These are phyloP conservation scores for Lasioglossum pauxillum DNA, from an alignment of 2,888 invertebrate genomes.

Conservation along the genomic window DNA sequence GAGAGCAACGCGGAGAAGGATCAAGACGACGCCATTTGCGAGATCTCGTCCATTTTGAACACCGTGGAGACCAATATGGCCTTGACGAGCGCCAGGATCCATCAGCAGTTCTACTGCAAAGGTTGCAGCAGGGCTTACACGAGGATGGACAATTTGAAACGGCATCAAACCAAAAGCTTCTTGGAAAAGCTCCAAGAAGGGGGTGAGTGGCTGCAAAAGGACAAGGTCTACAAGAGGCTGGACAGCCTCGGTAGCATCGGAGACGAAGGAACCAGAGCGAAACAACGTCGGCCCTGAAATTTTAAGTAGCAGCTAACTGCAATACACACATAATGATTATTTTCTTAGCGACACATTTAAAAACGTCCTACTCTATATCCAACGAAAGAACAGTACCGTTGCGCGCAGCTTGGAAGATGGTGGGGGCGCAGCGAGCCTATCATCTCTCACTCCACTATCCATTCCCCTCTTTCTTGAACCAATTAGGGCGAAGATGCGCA, in stretches of 20 bases:
- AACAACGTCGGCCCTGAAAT: neutral
- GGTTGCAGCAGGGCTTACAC: slow-evolving; percentile 82
- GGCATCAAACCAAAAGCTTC: slow-evolving; percentile 82
- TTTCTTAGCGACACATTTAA: too few species aligned
- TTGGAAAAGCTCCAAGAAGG: slow-evolving; percentile 74
- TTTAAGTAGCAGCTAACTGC: too few species aligned
- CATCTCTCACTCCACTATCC: too few species aligned
- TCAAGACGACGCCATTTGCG: slow-evolving; percentile 64
- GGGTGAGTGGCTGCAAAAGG: slow-evolving; percentile 62
- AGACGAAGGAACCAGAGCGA: slow-evolving; percentile 60
- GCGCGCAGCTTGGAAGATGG: too few species aligned
- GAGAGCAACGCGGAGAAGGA: slow-evolving; percentile 45
- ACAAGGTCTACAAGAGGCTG: slow-evolving; percentile 81
- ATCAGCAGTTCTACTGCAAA: slow-evolving; percentile 77
- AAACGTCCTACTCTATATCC: too few species aligned
- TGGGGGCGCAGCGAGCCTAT: too few species aligned
- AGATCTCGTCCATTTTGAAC: slow-evolving; percentile 66
- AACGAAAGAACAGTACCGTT: too few species aligned
- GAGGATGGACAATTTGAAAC: slow-evolving; percentile 80
- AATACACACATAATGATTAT: too few species aligned
- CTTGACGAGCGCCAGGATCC: slow-evolving; percentile 53
- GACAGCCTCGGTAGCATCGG: slow-evolving; percentile 81
- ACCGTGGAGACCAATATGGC: slow-evolving; percentile 57
- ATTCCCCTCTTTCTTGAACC: too few species aligned
- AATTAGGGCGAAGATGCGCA: too few species aligned